Conservation (phyloP, 2,113 vertebrate genomes). For the Miniopterus natalensis region DNA sequence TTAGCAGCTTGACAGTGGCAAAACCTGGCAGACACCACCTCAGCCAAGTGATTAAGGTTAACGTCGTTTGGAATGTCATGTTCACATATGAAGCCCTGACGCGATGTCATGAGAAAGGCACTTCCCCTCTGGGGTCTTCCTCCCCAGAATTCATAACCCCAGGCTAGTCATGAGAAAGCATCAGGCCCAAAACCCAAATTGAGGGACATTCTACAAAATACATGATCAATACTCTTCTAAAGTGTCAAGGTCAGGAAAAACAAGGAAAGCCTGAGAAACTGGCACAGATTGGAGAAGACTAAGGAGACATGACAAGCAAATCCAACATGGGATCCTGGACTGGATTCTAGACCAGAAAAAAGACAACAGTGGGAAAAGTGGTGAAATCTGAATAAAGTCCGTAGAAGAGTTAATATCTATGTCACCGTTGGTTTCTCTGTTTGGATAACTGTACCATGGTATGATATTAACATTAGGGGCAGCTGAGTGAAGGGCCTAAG, state of each 20-base stretch:
- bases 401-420: neutral
- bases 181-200: neutral
- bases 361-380: neutral
- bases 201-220: neutral
- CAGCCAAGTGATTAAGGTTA: neutral
- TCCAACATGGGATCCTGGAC: neutral
- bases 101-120: neutral
- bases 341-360: neutral
- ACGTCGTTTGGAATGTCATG: neutral
- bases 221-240: neutral
- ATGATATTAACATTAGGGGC: neutral
- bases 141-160: neutral
- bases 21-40: neutral
- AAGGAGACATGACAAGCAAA: neutral
- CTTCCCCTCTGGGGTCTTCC: neutral
- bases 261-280: neutral
- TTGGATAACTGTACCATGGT: neutral
- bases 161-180: neutral
- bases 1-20: neutral
- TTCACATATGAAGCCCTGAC: neutral
- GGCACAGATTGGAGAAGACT: neutral
- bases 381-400: neutral
- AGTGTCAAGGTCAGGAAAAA: neutral
- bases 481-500: neutral
- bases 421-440: neutral